Evolutionary conservation across 2,113 vertebrate genomes (phyloP), one percentile per base, ranked within the genome.

Genomic region (Hemichromis elongatus): DNA sequence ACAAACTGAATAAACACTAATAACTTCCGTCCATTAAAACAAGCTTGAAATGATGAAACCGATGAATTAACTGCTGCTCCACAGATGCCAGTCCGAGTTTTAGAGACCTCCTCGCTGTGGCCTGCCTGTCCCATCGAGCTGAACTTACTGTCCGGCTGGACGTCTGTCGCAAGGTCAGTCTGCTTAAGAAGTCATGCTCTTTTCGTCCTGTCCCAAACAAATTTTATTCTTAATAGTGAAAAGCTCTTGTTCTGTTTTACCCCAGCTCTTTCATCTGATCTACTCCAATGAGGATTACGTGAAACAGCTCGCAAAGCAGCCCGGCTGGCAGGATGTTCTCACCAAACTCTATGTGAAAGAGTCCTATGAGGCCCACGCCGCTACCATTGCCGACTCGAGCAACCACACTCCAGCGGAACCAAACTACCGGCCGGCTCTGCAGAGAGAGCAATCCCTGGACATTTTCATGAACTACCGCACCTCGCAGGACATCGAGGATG

Each of bases 301-400:
- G 85, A 97, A 93, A 89, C 97, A 98, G 82, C 94, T 99, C 78
- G 97, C 98, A 0, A 96, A 92, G 61, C 89, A 99, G 91, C 93
- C 97, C 0, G 96, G 98, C 80, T 99, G 99, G 99, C 99, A 99
- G 95, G 97, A 98, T 26, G 94, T 97, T 0, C 96, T 99, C 81
- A 98, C 97, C 87, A 98, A 97, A 86, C 97, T 99, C 50, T 99
- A 98, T 0, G 95, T 99, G 84, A 97, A 98, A 86, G 98, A 99
- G 85, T 98, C 97, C 2, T 96, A 96, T 1, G 96, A 96, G 61
- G 96, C 95, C 1, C 89, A 91, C 3, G 93, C 92, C 3, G 90
- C 81, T 90, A 95, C 94, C 94, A 86, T 86, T 13, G 96, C 93
- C 3, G 47, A 80, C 40, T 86, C 92, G 2, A 70, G 80, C 79